A percentile compares a stretch with the other conserved stretches of the same genome.
These are phyloP conservation scores for Psittacula cyanocephala DNA, from an alignment of 2,113 vertebrate species.

Conservation along the genomic window DNA sequence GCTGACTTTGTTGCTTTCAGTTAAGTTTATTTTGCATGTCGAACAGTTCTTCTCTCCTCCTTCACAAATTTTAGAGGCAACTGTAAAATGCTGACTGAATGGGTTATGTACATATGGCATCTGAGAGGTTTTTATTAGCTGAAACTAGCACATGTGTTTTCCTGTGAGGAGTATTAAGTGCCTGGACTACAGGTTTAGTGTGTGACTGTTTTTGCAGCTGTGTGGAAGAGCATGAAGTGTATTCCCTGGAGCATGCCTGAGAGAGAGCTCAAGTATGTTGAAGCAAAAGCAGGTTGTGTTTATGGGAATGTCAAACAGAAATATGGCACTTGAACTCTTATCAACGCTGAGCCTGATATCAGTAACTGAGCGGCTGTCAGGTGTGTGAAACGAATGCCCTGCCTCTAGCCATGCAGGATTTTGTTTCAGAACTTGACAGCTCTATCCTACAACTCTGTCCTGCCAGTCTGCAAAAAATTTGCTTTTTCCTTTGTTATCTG, in stretches of 20 bases:
- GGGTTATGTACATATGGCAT: constrained; percentile 16
- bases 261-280: constrained; percentile 47
- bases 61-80: constrained; percentile 37
- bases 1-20: constrained; percentile 12
- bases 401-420: not conserved
- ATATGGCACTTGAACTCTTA: constrained; percentile 43
- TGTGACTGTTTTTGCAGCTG: constrained; percentile 71
- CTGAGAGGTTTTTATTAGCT: constrained; percentile 56
- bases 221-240: constrained; percentile 59
- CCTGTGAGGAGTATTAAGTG: constrained; percentile 68
- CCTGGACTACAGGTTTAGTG: constrained; percentile 60
- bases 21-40: constrained; percentile 41
- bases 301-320: constrained; percentile 60
- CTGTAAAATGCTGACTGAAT: constrained; percentile 46
- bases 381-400: not conserved
- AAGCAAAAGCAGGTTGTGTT: constrained; percentile 56
- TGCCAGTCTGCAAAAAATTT: not conserved
- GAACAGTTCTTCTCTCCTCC: constrained; percentile 6
- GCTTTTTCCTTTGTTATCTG: not conserved
- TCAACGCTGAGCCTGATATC: not conserved
- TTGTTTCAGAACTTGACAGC: not conserved
- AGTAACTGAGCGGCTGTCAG: not conserved
- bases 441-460: not conserved
- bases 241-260: constrained; percentile 54
- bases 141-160: constrained; percentile 54